A percentile compares a stretch with the other conserved stretches of the same genome.
These are phyloP conservation scores for Trisateles emortualis DNA, from an alignment of 2,888 invertebrate species.

Conservation along the genomic window DNA sequence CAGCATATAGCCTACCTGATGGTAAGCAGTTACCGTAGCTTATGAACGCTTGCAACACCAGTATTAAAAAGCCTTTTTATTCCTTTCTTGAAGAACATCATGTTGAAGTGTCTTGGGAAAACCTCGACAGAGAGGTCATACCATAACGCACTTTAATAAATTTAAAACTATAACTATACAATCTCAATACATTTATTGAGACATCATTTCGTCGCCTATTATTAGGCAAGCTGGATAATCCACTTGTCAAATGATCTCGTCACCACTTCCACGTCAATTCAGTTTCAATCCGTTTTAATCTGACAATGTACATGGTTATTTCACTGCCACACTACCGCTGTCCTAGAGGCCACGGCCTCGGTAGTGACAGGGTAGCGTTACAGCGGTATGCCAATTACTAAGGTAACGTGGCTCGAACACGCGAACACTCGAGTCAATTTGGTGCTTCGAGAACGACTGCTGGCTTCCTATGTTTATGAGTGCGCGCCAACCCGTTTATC, in stretches of 20 bases:
- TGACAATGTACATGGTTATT: slow-evolving; percentile 39
- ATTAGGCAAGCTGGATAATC: neutral
- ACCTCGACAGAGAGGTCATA: too few relatives aligned
- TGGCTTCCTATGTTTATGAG: slow-evolving; percentile 72
- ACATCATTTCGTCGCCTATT: too few relatives aligned
- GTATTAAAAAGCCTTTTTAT: too few relatives aligned
- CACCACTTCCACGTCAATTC: slow-evolving; percentile 14
- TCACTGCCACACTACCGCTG: slow-evolving; percentile 22
- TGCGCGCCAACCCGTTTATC: slow-evolving; percentile 68
- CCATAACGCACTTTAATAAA: too few relatives aligned
- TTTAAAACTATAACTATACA: too few relatives aligned
- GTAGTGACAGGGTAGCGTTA: slow-evolving; percentile 48
- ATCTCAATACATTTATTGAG: too few relatives aligned
- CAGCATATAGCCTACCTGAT: too few relatives aligned
- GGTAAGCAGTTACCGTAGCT: too few relatives aligned
- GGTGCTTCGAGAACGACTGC: slow-evolving; percentile 66
- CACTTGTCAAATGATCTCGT: neutral
- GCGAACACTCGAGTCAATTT: slow-evolving; percentile 72
- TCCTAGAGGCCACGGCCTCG: slow-evolving; percentile 30
- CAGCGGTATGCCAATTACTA: slow-evolving; percentile 77
- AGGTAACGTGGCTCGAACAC: slow-evolving; percentile 75
- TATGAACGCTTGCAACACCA: too few relatives aligned
- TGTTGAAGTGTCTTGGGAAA: too few relatives aligned
- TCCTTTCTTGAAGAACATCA: too few relatives aligned
- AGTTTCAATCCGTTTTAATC: slow-evolving; percentile 28